Conservation (phyloP, 2,797 vertebrate genomes). For the Sebastes cheni region DNA sequence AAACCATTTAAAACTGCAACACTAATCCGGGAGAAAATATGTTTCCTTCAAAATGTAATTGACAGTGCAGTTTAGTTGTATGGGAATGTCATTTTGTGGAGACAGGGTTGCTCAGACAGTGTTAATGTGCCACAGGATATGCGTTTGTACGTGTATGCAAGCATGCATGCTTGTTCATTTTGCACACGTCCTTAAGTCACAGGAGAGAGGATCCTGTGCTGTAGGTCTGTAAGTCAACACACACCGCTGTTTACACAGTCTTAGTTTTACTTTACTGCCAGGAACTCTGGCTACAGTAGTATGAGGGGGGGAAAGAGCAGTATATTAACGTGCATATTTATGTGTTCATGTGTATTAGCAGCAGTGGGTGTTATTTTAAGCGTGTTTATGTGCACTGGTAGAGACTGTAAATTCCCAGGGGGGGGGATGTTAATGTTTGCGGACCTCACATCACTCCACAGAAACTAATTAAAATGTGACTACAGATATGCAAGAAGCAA, state of each 20-base stretch:
- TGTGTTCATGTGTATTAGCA: conserved; percentile 35
- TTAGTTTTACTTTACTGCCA: conserved; percentile 28
- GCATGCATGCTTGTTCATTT: background rate
- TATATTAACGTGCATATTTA: conserved; percentile 23
- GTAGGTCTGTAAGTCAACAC: conserved; percentile 40
- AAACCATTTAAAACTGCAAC: no score
- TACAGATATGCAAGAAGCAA: background rate
- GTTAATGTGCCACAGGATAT: conserved; percentile 31
- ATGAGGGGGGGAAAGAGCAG: background rate
- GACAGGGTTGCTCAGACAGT: background rate
- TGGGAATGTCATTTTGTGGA: no score
- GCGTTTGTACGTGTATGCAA: background rate
- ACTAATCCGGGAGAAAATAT: no score
- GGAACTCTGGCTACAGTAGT: conserved; percentile 4
- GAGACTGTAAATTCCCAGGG: conserved; percentile 46
- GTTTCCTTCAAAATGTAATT: no score
- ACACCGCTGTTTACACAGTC: conserved; percentile 40
- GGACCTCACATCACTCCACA: conserved; percentile 10
- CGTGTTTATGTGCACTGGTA: conserved; percentile 48
- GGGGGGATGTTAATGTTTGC: conserved; percentile 37
- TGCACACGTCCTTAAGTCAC: conserved; percentile 15
- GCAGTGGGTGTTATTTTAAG: conserved; percentile 29
- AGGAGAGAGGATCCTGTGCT: conserved; percentile 20
- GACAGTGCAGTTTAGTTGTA: no score
- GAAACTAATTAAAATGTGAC: conserved; percentile 37